phyloP scores from a whole-genome alignment of 2,888 invertebrate species.

The Andrena marginata region DNA sequence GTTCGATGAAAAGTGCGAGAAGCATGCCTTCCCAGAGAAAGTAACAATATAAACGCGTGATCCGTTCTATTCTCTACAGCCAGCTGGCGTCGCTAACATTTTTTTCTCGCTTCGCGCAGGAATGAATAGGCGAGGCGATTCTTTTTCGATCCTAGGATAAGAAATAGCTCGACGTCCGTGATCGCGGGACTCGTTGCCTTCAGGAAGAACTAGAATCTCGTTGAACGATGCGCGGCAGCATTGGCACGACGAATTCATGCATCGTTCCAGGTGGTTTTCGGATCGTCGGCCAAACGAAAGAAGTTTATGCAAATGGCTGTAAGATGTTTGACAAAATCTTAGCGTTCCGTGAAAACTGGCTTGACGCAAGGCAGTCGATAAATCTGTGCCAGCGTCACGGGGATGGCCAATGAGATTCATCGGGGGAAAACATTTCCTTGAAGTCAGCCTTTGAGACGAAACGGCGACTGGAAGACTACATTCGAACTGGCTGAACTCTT shows the following conservation, averaged over 20 bases:
- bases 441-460: no score
- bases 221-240: neutral
- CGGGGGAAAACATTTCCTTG: neutral
- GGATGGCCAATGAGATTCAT: neutral
- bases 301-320: neutral
- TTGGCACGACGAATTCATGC: neutral
- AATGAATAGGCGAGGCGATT: slow-evolving; percentile 32
- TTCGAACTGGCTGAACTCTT: no score
- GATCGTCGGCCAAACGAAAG: neutral
- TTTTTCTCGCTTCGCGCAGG: slow-evolving; percentile 11
- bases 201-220: neutral
- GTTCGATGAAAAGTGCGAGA: neutral
- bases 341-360: neutral
- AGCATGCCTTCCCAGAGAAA: no score
- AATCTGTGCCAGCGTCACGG: neutral
- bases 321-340: slow-evolving; percentile 8
- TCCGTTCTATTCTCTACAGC: slow-evolving; percentile 14
- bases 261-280: neutral
- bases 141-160: slow-evolving; percentile 7
- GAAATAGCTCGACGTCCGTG: slow-evolving; percentile 17
- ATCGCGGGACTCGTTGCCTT: slow-evolving; percentile 5
- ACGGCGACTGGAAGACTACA: no score
- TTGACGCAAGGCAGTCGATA: neutral
- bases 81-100: neutral
- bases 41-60: neutral